Percentiles rank a stretch among this genome's conserved stretches.
These are phyloP conservation scores for Halcyon malimbica DNA, from an alignment of 2,113 vertebrate genomes.

Conservation along the genomic window DNA sequence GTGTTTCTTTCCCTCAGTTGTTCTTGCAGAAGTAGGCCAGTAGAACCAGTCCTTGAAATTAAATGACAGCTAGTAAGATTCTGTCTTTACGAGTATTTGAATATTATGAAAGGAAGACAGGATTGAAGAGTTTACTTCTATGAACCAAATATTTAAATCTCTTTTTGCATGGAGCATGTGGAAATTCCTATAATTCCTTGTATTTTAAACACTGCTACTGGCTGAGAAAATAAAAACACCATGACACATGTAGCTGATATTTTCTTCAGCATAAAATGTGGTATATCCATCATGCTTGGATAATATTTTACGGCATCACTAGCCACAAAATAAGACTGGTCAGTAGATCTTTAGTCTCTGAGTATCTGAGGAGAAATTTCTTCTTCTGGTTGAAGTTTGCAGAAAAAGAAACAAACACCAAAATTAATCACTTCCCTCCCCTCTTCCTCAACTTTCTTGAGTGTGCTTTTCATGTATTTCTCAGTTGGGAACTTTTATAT, in stretches of 20 bases:
- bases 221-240: background rate
- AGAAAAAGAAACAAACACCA: background rate
- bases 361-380: background rate
- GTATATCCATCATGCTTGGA: background rate
- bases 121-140: background rate
- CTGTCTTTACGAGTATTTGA: background rate
- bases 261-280: background rate
- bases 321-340: background rate
- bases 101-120: background rate
- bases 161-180: background rate
- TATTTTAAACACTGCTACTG: background rate
- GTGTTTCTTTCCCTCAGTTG: background rate
- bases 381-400: background rate
- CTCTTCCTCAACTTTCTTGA: background rate
- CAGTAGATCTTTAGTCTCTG: background rate
- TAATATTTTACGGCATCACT: background rate
- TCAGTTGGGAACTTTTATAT: background rate
- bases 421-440: background rate
- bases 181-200: background rate
- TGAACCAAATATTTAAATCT: background rate
- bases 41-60: background rate
- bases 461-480: background rate
- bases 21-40: background rate
- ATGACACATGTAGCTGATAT: fast-evolving
- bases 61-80: background rate